Base-by-base conservation (phyloP, 1,140 invertebrate genomes). In the Orchestia grillus region DNA sequence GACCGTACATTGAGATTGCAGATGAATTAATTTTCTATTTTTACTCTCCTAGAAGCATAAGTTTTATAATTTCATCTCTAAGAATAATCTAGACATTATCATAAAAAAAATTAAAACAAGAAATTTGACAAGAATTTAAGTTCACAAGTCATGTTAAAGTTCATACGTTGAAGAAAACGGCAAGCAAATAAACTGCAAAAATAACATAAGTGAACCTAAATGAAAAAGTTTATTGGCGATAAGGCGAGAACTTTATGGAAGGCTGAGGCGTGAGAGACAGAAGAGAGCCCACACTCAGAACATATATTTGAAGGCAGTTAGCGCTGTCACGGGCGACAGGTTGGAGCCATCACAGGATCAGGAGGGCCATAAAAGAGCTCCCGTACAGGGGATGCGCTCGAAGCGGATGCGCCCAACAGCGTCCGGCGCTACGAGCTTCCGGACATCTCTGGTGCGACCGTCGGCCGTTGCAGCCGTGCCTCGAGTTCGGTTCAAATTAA, bases 281-380 rank as follows among this genome's bases (percentile, higher is more conserved):
- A 8, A 6, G n/a, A 40, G 87, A 40, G 36, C 36, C 87, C 8
- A 40, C 41, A 41, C 4, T 40, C 3, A 28, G 88, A 8, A 90
- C 41, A 90, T 44, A 90, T 90, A 77, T 77, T 77, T 19, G 62
- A 77, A 77, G 62, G 28, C 88, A 90, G 88, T 41, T 42, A 41
- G 15, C 15, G 88, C 88, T 90, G 88, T 77, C 88, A 90, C 41
- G 41, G 42, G 88, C 88, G 88, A 42, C 88, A 44, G 88, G 88
- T 90, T 44, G 88, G 15, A 11, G 88, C 88, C 88, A 44, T 90
- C 43, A 90, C 88, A 36, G 88, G 88, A 90, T 90, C 88, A 90
- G 43, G 15, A 11, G 41, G 88, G 41, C 23, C 88, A 90, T 90
- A 90, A 90, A 90, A 41, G n/a, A 15, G 41, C 88, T 90, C 88